Percentiles rank a stretch among this genome's conserved stretches.
These are phyloP conservation scores for Pelosia muscerda DNA, from an alignment of 2,888 invertebrate genomes.

Conservation along the genomic window DNA sequence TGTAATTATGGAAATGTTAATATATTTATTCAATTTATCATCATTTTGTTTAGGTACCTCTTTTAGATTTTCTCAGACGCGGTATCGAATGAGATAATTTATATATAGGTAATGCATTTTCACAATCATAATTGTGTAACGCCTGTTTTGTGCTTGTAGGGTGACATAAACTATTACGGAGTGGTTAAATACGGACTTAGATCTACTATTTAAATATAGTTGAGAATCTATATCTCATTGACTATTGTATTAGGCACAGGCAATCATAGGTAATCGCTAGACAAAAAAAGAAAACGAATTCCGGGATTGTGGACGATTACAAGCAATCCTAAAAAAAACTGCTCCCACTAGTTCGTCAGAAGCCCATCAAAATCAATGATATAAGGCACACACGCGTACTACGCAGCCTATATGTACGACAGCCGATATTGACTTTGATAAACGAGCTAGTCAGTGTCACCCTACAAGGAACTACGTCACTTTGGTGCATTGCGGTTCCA, in stretches of 20 bases:
- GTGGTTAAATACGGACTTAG: background rate
- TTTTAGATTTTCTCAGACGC: too few species aligned
- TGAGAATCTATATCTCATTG: background rate
- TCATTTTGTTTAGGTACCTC: too few species aligned
- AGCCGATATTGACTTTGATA: conserved; percentile 86
- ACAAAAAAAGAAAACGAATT: background rate
- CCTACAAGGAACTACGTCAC: conserved; percentile 82
- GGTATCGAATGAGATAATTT: too few species aligned
- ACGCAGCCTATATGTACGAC: conserved; percentile 76
- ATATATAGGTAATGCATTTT: too few species aligned
- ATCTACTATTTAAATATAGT: background rate
- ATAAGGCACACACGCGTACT: conserved; percentile 50
- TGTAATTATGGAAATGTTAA: too few species aligned
- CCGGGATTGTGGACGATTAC: background rate
- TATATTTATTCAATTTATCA: too few species aligned
- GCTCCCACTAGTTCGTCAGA: conserved; percentile 17
- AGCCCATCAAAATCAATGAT: conserved; percentile 46
- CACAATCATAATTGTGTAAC: too few species aligned
- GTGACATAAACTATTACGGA: too few species aligned
- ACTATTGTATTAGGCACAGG: background rate
- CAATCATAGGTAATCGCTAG: background rate
- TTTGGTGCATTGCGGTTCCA: conserved; percentile 84
- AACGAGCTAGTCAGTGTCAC: conserved; percentile 82
- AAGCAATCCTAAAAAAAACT: conserved; percentile 20
- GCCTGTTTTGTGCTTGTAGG: too few species aligned